Evolutionary conservation across 2,888 invertebrate genomes (phyloP), one percentile per base, ranked within the genome.

Genomic region (Diabrotica balteata): DNA sequence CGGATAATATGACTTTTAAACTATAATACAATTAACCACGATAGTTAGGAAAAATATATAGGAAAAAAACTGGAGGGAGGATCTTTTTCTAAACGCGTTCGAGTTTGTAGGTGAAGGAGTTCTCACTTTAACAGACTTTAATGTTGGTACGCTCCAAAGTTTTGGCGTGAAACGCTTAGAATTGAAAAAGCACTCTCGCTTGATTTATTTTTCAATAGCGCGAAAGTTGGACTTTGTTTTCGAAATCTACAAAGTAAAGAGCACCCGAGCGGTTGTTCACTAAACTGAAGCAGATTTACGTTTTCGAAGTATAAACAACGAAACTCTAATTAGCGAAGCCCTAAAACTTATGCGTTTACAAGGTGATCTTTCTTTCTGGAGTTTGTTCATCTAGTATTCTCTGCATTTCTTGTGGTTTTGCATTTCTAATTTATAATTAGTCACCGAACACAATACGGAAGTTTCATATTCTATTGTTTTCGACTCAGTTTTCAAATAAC

Each of bases 121-220:
- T 72, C 68, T 64, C 11, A 70, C 69, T 72, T 72, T 72, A 73
- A 75, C 72, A 72, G 69, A 61, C 69, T 68, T 67, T 72, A 70
- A 70, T 71, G 66, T 72, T 71, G 70, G 67, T 61, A 58, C 57
- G 57, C 66, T 67, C 51, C 11, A 61, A 71, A 69, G 59, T 70
- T 66, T 72, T 45, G 55, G 69, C 66, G 68, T 62, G 64, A 68
- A 70, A 59, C 64, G 63, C 67, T 70, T 66, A 58, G 66, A 68
- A 70, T 68, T 72, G 68, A 63, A 67, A 70, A 71, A 68, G 71
- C 66, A 66, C 70, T 70, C 67, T 63, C 64, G 32, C 55, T 60
- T 55, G 67, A 69, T 72, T 70, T 69, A 71, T 70, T 69, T 70
- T 70, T 70, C 70, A 69, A 67, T 63, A 59, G 69, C 63, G 67